Conservation (phyloP, 2,888 invertebrate genomes). For the Pelosia muscerda region DNA sequence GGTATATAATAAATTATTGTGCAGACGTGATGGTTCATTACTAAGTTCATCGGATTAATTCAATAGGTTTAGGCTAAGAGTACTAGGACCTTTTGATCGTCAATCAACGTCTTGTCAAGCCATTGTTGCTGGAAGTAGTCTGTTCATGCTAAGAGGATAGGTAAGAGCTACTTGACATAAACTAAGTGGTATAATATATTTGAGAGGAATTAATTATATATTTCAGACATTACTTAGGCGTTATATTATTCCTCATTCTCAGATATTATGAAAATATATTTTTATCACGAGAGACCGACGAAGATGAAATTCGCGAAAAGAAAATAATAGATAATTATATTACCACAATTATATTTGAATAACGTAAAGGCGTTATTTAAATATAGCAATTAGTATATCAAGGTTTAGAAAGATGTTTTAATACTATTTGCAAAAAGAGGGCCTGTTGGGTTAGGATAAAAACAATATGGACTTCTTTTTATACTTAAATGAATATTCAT, state of each 20-base stretch:
- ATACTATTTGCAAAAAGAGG: too few species aligned
- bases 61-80: conserved; percentile 13
- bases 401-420: too few species aligned
- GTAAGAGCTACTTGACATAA: conserved; percentile 10
- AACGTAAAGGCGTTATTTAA: too few species aligned
- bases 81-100: conserved; percentile 22
- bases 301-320: too few species aligned
- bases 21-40: neutral
- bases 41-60: conserved; percentile 12
- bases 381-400: too few species aligned
- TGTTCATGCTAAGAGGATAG: conserved; percentile 9
- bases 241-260: neutral
- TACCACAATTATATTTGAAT: too few species aligned
- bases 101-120: conserved; percentile 22
- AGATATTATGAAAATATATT: neutral
- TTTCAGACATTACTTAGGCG: neutral
- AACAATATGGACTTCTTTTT: too few species aligned
- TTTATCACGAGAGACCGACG: too few species aligned
- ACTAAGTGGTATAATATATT: conserved; percentile 5
- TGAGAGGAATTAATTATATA: neutral
- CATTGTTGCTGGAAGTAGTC: conserved; percentile 20
- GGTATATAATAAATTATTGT: neutral
- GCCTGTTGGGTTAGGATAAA: too few species aligned
- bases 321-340: too few species aligned
- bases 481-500: too few species aligned